These are phyloP conservation scores for Polietes domitor DNA, from an alignment of 2,888 invertebrate genomes.

Conservation along the genomic window DNA sequence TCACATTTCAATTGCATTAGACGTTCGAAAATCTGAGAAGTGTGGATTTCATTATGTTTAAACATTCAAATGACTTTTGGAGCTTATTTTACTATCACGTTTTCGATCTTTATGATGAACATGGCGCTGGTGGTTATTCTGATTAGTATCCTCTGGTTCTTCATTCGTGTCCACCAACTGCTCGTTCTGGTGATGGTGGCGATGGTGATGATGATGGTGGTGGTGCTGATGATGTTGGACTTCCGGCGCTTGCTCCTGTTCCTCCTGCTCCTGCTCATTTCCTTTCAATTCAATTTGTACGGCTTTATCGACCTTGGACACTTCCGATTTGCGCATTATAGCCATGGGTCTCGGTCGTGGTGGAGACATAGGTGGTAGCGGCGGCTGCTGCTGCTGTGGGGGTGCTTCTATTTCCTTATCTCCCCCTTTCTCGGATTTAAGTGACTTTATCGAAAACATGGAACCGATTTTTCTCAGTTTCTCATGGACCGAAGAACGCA, in stretches of 20 bases:
- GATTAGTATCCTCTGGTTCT: slow-evolving; percentile 39
- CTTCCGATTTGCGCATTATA: slow-evolving; percentile 16
- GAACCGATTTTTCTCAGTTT: slow-evolving; percentile 77
- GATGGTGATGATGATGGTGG: slow-evolving; percentile 69
- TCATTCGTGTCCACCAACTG: neutral
- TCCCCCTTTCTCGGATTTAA: slow-evolving; percentile 66
- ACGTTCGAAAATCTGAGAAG: no score
- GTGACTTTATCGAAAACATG: slow-evolving; percentile 77
- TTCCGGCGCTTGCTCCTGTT: slow-evolving; percentile 41
- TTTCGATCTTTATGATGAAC: slow-evolving; percentile 48
- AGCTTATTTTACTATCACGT: slow-evolving; percentile 59
- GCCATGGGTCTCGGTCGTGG: neutral
- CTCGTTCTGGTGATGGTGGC: slow-evolving; percentile 22
- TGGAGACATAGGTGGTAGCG: neutral
- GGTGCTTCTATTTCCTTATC: slow-evolving; percentile 64
- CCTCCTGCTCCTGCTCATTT: slow-evolving; percentile 26
- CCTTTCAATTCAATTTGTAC: slow-evolving; percentile 49
- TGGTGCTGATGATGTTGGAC: slow-evolving; percentile 70
- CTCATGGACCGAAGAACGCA: slow-evolving; percentile 73
- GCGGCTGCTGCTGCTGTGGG: neutral
- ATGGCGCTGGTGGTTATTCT: slow-evolving; percentile 67
- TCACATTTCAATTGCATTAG: no score
- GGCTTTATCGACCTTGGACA: slow-evolving; percentile 69
- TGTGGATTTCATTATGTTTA: no score
- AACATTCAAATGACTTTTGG: slow-evolving; percentile 55